These are phyloP conservation scores for Pararge aegeria DNA, from an alignment of 1,140 invertebrate genomes.

Conservation along the genomic window DNA sequence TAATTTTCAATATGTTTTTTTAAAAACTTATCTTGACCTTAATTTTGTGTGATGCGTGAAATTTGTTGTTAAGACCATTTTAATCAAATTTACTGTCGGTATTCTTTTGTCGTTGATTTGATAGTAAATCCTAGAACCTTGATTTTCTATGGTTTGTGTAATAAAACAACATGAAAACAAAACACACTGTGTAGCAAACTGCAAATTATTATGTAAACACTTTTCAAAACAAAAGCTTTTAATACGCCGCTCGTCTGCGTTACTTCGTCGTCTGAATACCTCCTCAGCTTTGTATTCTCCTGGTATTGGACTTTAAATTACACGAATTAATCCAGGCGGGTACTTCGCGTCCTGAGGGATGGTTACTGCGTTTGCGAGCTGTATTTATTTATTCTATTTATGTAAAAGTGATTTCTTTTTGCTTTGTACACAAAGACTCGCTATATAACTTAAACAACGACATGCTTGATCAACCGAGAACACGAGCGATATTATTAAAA, in stretches of 20 bases:
- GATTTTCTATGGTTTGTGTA: no score
- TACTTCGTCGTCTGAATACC: constrained; percentile 46
- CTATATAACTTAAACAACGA: constrained; percentile 2
- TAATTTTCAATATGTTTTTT: no score
- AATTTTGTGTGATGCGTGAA: no score
- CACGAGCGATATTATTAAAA: constrained; percentile 20
- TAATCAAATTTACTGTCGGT: no score
- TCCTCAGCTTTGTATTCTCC: constrained; percentile 62
- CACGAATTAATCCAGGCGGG: constrained; percentile 66
- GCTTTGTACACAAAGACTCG: background rate
- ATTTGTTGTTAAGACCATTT: no score
- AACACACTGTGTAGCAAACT: background rate
- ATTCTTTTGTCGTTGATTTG: no score
- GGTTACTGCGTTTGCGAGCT: constrained; percentile 41
- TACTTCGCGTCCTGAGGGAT: constrained; percentile 48
- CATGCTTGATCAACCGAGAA: constrained; percentile 5
- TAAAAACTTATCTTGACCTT: no score
- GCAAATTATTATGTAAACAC: background rate
- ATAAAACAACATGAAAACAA: no score
- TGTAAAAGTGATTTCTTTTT: constrained; percentile 2
- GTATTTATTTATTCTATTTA: constrained; percentile 30
- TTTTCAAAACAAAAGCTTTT: background rate
- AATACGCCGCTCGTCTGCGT: constrained; percentile 28
- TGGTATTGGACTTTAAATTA: constrained; percentile 73
- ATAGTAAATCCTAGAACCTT: no score